Evolutionary conservation across 1,140 invertebrate species (phyloP), one percentile per base, ranked within the genome.

Genomic region (Brachionus angularis): DNA sequence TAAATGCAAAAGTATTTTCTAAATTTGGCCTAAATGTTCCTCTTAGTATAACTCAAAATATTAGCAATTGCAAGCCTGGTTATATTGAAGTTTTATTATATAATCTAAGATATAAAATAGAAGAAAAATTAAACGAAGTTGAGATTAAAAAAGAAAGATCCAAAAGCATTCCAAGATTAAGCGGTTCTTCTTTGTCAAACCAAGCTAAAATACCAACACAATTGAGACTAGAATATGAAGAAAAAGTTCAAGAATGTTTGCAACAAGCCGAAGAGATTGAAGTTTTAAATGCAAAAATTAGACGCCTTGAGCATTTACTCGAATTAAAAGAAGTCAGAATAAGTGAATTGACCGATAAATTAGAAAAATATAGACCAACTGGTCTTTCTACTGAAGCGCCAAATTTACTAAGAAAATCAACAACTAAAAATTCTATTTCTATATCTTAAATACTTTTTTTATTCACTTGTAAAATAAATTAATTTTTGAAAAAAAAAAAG

Each of bases 281-380:
- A 74, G 78, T 80, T 69, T 47, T 44, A 25, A 70, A 79, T 46
- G 78, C 76, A 1, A 80, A 80, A 72, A 73, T 80, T 29, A 71
- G 75, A 25, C 72, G 78, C 10, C 53, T 81, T 36, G 80, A 81
- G 42, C 78, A 81, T 55, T 73, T 81, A 10, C 61, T 80, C 10
- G 77, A 80, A 46, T 55, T 81, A 21, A 81, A 81, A 69, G 79
- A 81, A 72, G 73, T 78, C 5, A 71, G 77, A 46, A 79, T 81
- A 27, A 75, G 77, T 23, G 77, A 80, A 33, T 71, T 81, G 5
- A 55, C 50, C 2, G 39, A 44, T 2, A 58, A 71, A 47, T 23
- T 71, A 5, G 70, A 71, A n/a, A 71, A 71, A 50, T 67, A 47
- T 34, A 67, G 62, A 67, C 62, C 62, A 10, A 67, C 62, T 36